Conservation (phyloP, 2,797 vertebrate genomes). For the Meda fulgida region DNA sequence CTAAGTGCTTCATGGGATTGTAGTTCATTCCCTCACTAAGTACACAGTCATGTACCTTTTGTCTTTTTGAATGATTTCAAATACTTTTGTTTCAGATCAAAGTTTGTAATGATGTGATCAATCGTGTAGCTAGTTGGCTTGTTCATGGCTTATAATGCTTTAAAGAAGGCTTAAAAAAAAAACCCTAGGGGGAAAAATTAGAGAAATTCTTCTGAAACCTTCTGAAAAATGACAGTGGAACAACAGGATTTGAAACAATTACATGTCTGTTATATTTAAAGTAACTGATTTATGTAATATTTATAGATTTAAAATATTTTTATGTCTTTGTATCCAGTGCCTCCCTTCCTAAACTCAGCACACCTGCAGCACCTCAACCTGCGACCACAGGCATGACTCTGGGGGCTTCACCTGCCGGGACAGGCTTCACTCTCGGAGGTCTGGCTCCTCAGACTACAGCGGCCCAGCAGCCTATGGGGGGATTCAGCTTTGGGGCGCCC, state of each 20-base stretch:
- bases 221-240: background rate
- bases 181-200: rapidly evolving
- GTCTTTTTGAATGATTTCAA: background rate
- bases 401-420: conserved; percentile 66
- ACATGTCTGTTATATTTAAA: background rate
- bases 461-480: conserved; percentile 65
- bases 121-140: background rate
- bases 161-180: too few relatives aligned
- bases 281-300: background rate
- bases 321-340: conserved; percentile 54
- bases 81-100: background rate
- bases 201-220: background rate
- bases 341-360: conserved; percentile 72
- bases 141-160: background rate
- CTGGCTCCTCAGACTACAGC: conserved; percentile 66
- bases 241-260: background rate
- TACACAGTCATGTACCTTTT: too few relatives aligned
- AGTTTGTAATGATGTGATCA: background rate
- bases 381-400: conserved; percentile 71
- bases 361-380: conserved; percentile 66
- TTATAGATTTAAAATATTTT: background rate
- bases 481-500: conserved; percentile 73
- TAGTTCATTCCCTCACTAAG: background rate
- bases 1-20: background rate
- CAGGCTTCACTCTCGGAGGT: conserved; percentile 74